Base-by-base conservation (phyloP, 2,113 vertebrate species). In the Ceuthmochares aereus region DNA sequence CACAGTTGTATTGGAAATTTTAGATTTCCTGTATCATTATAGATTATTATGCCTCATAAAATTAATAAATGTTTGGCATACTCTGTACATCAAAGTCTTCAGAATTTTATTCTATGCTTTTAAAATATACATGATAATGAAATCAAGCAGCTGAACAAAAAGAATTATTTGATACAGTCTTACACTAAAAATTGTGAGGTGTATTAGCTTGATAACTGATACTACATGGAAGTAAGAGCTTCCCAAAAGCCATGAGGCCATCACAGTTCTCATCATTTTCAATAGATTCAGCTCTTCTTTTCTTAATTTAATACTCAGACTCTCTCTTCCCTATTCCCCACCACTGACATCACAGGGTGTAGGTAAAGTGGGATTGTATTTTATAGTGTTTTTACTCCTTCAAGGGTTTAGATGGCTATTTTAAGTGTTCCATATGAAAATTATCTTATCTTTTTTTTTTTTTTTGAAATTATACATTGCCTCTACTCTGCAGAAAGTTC, bases 11-110 rank as follows among this genome's bases (percentile, higher is more conserved):
- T 22, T 72, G 43, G 78, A 91, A 95, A 88, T 89, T 96, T 96
- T 95, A 22, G 6, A 43, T 93, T 97, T 98, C 83, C 64, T 93
- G 22, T 93, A 84, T 72, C 59, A 82, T 96, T 96, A 87, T 42
- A 94, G 66, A 96, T 94, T 91, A 97, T 96, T 96, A 97, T 93
- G 58, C 36, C n/a, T 92, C 68, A 90, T 96, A 96, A 97, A 97
- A 96, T 97, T 96, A 97, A 97, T 95, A 96, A 94, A 96, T 91
- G 45, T 95, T 97, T 97, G 78, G 30, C 58, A 83, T 87, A 69
- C 14, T 87, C 81, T 69, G 67, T 47, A 76, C 22, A 76, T 87
- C 64, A 96, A 97, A 95, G 40, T 36, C 45, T 95, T 94, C 77
- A 89, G 70, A 96, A 62, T 47, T 83, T 91, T 94, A 68, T 80